Conservation (phyloP, 23 tunicate genomes). For the Diplosoma virens region DNA sequence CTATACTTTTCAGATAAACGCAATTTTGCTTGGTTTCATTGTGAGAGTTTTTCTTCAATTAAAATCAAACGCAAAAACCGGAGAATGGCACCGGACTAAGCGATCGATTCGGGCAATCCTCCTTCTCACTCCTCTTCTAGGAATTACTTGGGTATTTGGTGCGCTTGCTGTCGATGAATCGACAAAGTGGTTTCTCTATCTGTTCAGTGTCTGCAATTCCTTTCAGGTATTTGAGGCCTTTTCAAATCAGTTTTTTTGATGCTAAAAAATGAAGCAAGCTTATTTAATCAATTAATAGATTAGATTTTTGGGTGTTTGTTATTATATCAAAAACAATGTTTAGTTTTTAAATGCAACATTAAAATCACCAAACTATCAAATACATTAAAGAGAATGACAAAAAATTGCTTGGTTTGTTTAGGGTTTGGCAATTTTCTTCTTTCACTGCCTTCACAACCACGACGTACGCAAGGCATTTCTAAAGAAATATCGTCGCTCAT, state of each 20-base stretch:
- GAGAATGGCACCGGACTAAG: slow-evolving; percentile 56
- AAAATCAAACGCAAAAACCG: slow-evolving; percentile 66
- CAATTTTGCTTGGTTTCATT: slow-evolving; percentile 51
- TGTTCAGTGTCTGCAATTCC: slow-evolving; percentile 71
- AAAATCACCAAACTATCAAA: too few species aligned
- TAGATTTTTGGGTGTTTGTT: too few species aligned
- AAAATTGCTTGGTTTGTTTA: too few species aligned
- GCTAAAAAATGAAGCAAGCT: too few species aligned
- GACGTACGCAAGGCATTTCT: slow-evolving; percentile 81
- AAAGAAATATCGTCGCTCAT: slow-evolving; percentile 63
- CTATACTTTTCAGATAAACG: slow-evolving; percentile 60
- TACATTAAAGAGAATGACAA: too few species aligned
- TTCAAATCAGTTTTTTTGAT: too few species aligned
- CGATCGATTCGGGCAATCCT: slow-evolving; percentile 62
- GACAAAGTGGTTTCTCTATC: slow-evolving; percentile 90
- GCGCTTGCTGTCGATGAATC: slow-evolving; percentile 65
- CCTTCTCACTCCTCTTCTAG: slow-evolving; percentile 77
- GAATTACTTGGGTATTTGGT: slow-evolving; percentile 90
- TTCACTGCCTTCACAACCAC: slow-evolving; percentile 80
- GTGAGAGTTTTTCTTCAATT: slow-evolving; percentile 72
- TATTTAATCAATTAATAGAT: too few species aligned
- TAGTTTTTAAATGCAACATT: neutral
- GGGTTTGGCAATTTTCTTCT: slow-evolving; percentile 87
- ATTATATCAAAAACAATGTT: neutral
- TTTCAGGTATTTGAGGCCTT: slow-evolving; percentile 87